Conservation (phyloP, 2,888 invertebrate species). For the Cantharis lateralis region DNA sequence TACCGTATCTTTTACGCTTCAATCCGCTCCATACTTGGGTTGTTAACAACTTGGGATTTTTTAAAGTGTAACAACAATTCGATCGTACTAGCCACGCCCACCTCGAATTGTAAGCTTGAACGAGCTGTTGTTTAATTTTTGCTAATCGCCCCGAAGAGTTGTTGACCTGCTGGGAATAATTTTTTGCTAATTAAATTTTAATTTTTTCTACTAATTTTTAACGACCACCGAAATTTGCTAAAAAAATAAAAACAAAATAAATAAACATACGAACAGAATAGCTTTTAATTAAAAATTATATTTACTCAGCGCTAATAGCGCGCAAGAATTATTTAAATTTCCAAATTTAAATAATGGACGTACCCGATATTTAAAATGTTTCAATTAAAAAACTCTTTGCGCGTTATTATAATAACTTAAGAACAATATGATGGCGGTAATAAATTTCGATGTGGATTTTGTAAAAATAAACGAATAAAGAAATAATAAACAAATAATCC, state of each 20-base stretch:
- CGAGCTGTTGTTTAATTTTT: background rate
- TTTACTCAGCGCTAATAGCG: background rate
- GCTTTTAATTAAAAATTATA: background rate
- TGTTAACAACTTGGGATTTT: background rate
- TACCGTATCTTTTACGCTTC: background rate
- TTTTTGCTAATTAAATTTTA: background rate
- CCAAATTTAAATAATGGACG: background rate
- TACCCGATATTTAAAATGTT: background rate
- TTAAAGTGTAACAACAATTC: background rate
- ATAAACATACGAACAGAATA: background rate
- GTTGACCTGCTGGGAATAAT: background rate
- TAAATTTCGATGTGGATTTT: background rate
- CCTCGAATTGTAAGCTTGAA: background rate
- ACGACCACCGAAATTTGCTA: background rate
- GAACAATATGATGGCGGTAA: slow-evolving; percentile 1
- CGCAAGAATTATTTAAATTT: background rate
- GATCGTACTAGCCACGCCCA: background rate
- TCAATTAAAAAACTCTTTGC: background rate
- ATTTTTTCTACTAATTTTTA: background rate
- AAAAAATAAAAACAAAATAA: background rate
- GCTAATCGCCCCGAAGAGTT: background rate
- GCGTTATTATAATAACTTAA: background rate
- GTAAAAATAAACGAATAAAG: background rate
- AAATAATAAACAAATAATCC: slow-evolving; percentile 13
- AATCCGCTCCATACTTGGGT: background rate